Conservation (phyloP, 2,113 vertebrate genomes). For the Leucosticte australis region DNA sequence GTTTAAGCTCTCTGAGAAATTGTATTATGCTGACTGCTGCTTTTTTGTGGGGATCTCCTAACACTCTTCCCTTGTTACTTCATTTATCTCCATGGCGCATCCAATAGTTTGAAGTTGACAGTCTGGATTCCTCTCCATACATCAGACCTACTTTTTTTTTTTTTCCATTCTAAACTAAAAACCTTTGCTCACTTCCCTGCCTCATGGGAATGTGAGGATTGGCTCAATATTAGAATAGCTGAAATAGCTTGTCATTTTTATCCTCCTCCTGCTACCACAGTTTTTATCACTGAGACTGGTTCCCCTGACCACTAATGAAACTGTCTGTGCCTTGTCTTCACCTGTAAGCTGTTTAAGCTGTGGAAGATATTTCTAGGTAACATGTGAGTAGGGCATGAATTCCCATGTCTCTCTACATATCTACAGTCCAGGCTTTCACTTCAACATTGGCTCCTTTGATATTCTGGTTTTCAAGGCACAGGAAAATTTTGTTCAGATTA, state of each 20-base stretch:
- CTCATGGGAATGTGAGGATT: not conserved
- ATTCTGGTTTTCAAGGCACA: not conserved
- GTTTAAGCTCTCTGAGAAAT: not conserved
- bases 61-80: not conserved
- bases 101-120: not conserved
- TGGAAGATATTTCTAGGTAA: not conserved
- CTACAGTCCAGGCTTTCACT: not conserved
- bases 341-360: not conserved
- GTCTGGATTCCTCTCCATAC: not conserved
- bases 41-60: not conserved
- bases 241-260: not conserved
- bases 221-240: not conserved
- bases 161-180: not conserved
- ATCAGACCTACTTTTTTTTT: not conserved
- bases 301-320: not conserved
- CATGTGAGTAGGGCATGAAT: not conserved
- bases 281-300: not conserved
- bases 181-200: not conserved
- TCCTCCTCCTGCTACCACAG: not conserved
- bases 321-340: not conserved
- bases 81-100: not conserved
- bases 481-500: not conserved
- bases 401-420: not conserved
- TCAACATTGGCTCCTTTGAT: not conserved
- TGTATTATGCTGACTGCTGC: not conserved